A percentile compares a stretch with the other conserved stretches of the same genome.
Evolutionary conservation across 2,888 invertebrate species (phyloP).

Genomic region (Rhyacophila evoluta): DNA sequence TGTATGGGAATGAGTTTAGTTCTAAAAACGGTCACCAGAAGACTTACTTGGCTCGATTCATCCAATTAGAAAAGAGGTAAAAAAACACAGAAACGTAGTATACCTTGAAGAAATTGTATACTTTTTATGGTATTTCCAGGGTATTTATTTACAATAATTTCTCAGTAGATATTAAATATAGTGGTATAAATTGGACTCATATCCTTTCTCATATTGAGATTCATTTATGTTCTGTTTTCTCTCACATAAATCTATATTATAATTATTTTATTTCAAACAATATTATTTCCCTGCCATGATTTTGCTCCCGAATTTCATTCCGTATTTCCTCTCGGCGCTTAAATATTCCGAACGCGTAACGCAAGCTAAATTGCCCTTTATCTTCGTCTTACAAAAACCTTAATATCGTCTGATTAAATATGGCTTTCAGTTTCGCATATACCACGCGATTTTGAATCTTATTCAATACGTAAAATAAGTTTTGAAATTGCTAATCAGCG

Average conservation of each 20-base stretch:
- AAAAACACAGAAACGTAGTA: no score
- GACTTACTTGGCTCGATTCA: no score
- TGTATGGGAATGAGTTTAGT: no score
- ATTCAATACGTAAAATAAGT: constrained; percentile 6
- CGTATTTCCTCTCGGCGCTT: background rate
- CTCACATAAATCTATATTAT: background rate
- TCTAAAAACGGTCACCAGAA: no score
- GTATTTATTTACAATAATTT: no score
- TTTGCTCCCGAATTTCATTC: constrained; percentile 1
- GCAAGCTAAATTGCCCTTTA: constrained; percentile 1
- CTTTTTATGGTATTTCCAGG: no score
- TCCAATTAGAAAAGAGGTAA: no score
- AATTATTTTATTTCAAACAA: constrained; percentile 22
- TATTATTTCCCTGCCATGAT: background rate
- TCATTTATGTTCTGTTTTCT: background rate
- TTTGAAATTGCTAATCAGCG: constrained; percentile 12
- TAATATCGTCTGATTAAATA: constrained; percentile 14
- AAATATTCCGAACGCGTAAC: background rate
- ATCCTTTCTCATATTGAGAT: no score
- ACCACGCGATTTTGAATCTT: constrained; percentile 21
- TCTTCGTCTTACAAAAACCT: background rate
- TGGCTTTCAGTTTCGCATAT: background rate
- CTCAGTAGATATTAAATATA: no score
- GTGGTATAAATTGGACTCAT: no score
- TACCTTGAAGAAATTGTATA: no score